Evolutionary conservation across 1,140 invertebrate species (phyloP), one percentile per base, ranked within the genome.

Genomic region (Cyclina sinensis): DNA sequence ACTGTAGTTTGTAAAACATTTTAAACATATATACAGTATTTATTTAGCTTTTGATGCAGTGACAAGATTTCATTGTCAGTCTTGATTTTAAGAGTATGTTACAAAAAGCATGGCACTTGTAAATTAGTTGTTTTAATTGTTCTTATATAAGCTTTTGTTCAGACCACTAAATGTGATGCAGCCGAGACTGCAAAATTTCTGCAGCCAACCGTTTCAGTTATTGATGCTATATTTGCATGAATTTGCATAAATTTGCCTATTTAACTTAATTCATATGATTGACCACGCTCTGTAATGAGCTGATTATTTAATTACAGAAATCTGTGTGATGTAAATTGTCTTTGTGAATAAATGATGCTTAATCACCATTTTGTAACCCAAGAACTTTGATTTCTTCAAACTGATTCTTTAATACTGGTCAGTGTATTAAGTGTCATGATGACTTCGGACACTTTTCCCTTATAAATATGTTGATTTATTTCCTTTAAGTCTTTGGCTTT

Each of bases 191-290:
- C 27, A 27, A 62, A 21, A 62, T 2, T n/a, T 51, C 4, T 54
- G 46, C 48, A 43, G 48, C 54, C 46, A 39, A 1, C 1, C 48
- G 27, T 57, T 78, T 78, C 27, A 48, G 54, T 78, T 78, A 78
- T n/a, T n/a, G 37, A 43, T 43, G 48, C 18, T n/a, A 43, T 39
- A 73, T 73, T 73, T 76, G 73, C 73, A 76, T 76, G 51, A 78
- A 78, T 78, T 78, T 57, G 48, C 74, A 78, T 78, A 54, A 78
- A 78, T 78, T 78, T 51, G 27, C 46, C 54, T 78, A 78, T 54
- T n/a, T 18, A 51, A 78, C 46, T 27, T 78, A 78, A 78, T 78
- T 78, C 46, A 35, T 30, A n/a, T 30, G 74, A 35, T 18, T 78
- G 27, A 54, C 27, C 30, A 51, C 30, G 54, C 30, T 54, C 32